These are phyloP conservation scores for Sminthurinus signatus DNA, from an alignment of 1,140 invertebrate species.

Conservation along the genomic window DNA sequence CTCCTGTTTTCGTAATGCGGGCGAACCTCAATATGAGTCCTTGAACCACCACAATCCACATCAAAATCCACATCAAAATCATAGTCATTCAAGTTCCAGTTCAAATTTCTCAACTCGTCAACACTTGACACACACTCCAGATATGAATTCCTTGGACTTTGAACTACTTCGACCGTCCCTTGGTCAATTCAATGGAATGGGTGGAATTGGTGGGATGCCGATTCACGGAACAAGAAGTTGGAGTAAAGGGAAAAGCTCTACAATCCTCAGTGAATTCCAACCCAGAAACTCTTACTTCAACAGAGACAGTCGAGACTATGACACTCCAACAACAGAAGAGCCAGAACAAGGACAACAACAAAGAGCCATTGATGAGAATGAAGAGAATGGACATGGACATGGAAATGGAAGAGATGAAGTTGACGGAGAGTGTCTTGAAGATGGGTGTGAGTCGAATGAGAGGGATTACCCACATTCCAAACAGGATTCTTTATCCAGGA, in stretches of 20 bases:
- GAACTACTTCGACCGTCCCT: not conserved
- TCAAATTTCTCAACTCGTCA: not conserved
- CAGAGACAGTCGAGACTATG: no score
- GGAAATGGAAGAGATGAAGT: not conserved
- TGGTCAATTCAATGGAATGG: not conserved
- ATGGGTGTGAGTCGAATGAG: not conserved
- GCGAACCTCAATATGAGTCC: not conserved
- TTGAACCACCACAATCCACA: not conserved
- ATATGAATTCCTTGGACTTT: slow-evolving; percentile 15
- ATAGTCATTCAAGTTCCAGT: not conserved
- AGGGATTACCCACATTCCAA: not conserved
- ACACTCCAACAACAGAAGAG: no score
- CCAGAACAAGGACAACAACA: no score
- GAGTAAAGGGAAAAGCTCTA: slow-evolving; percentile 16
- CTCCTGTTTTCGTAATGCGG: not conserved
- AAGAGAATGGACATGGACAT: not conserved
- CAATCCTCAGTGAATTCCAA: slow-evolving; percentile 31
- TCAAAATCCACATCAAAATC: slow-evolving; percentile 3
- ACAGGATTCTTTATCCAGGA: no score
- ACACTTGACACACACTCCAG: not conserved
- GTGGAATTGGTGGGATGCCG: not conserved
- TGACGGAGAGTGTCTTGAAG: not conserved
- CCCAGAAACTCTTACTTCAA: slow-evolving; percentile 16
- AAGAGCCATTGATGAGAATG: no score
- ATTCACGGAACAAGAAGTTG: slow-evolving; percentile 17